Evolutionary conservation across 1,140 invertebrate species (phyloP), one percentile per base, ranked within the genome.

Genomic region (Heliconius hewitsoni): DNA sequence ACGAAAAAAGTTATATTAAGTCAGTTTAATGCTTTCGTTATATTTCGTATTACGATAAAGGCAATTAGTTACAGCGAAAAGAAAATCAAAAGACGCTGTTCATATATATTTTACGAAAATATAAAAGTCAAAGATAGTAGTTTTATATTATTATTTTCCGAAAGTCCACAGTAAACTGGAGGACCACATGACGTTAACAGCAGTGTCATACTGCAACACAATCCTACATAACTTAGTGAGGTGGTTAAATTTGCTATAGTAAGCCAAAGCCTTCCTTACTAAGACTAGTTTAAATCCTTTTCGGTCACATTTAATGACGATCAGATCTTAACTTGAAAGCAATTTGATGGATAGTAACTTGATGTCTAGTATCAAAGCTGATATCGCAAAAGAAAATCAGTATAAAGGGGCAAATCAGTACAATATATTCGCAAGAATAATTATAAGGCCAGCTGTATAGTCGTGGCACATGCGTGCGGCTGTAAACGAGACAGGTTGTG

Each of bases 231-330:
- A 76, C 75, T 77, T 72, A 76, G 30, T 71, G 76, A 71, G 60
- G 81, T 73, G 74, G 81, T 71, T 82, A 87, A 83, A 84, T 88
- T 86, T 86, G 82, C 84, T 81, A 71, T 55, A 78, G 79, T 81
- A 80, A 82, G 84, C 83, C 82, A 87, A 85, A 86, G 80, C 82
- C 70, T 88, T 86, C 85, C 86, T 86, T 90, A 89, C 86, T 86
- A 84, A 89, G 85, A 86, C 85, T 73, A 83, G 84, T 82, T 82
- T 82, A 87, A 89, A 86, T 86, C 89, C 87, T 89, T 90, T 90
- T 89, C 82, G 87, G 89, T 90, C 88, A 89, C 84, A 89, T 90
- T 89, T 90, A 90, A 90, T 90, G 87, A 89, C 85, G 88, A 86
- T 78, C 81, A 80, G 73, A 85, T 86, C 84, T 84, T 80, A 84